Conservation (phyloP, 2,797 vertebrate species). For the Moxostoma hubbsi region DNA sequence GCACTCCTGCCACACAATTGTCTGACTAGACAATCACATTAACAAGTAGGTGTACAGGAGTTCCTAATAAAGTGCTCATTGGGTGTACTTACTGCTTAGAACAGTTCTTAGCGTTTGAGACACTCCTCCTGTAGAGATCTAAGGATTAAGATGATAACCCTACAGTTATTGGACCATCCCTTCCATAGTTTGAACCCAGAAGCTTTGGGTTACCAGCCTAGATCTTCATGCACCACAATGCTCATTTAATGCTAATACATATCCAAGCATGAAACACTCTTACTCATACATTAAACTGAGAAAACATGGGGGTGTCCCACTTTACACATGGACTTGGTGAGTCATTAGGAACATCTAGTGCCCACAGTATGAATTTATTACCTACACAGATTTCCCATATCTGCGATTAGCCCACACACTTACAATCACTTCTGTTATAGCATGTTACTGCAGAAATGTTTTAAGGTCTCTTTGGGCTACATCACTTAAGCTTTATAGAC, state of each 20-base stretch:
- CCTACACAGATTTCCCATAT: conserved; percentile 49
- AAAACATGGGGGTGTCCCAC: conserved; percentile 59
- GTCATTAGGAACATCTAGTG: conserved; percentile 59
- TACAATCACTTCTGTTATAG: not conserved
- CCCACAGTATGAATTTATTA: conserved; percentile 51
- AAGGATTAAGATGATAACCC: not conserved
- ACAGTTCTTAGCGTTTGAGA: not conserved
- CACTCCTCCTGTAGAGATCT: not conserved
- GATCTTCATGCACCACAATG: not conserved
- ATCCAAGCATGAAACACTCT: conserved; percentile 1
- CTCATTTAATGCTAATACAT: conserved; percentile 5
- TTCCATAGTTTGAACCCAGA: not conserved
- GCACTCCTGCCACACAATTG: too few species aligned
- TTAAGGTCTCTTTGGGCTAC: not conserved
- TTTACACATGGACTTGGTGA: conserved; percentile 56
- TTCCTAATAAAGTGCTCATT: too few species aligned
- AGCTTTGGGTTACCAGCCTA: not conserved
- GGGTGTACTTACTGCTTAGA: not conserved
- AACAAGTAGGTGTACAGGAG: too few species aligned
- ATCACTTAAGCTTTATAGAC: not conserved
- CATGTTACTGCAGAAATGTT: not conserved
- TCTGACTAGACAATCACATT: too few species aligned
- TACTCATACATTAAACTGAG: conserved; percentile 10
- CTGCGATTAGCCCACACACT: conserved; percentile 35
- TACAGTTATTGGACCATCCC: not conserved